Conservation (phyloP, 1,140 invertebrate genomes). For the Hyles euphorbiae region DNA sequence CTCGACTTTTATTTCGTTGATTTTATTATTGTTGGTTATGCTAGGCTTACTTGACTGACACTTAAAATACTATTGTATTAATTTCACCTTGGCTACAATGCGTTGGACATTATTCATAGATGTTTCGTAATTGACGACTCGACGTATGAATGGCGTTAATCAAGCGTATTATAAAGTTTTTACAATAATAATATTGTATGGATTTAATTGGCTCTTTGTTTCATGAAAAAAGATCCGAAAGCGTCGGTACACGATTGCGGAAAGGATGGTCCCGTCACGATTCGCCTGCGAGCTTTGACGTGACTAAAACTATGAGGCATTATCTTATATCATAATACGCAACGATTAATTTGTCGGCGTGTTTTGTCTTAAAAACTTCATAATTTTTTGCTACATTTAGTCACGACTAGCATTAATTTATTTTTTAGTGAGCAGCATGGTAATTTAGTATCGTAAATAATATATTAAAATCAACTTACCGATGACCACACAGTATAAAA, state of each 20-base stretch:
- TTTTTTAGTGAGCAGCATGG: not conserved
- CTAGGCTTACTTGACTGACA: too few relatives aligned
- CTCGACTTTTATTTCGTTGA: not conserved
- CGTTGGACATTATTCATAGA: too few relatives aligned
- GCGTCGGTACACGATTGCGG: conserved; percentile 46
- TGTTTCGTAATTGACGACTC: too few relatives aligned
- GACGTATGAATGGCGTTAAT: too few relatives aligned
- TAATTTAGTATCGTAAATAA: not conserved
- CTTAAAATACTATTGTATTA: too few relatives aligned
- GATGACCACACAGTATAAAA: conserved; percentile 44
- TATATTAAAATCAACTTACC: conserved; percentile 33
- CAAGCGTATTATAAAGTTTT: too few relatives aligned
- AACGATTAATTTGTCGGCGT: conserved; percentile 36
- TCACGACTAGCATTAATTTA: conserved; percentile 3
- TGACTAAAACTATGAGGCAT: conserved; percentile 36
- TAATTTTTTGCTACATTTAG: conserved; percentile 14
- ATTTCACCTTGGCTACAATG: too few relatives aligned
- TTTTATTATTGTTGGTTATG: too few relatives aligned
- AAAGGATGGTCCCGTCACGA: conserved; percentile 46
- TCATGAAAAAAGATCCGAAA: conserved; percentile 33
- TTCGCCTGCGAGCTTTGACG: conserved; percentile 26
- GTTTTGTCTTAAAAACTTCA: conserved; percentile 30
- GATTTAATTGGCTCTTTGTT: conserved; percentile 30
- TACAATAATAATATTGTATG: conserved; percentile 16
- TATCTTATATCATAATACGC: conserved; percentile 21